Evolutionary conservation across 23 tunicate genomes (phyloP).

Genomic region (Ciona savignyi): DNA sequence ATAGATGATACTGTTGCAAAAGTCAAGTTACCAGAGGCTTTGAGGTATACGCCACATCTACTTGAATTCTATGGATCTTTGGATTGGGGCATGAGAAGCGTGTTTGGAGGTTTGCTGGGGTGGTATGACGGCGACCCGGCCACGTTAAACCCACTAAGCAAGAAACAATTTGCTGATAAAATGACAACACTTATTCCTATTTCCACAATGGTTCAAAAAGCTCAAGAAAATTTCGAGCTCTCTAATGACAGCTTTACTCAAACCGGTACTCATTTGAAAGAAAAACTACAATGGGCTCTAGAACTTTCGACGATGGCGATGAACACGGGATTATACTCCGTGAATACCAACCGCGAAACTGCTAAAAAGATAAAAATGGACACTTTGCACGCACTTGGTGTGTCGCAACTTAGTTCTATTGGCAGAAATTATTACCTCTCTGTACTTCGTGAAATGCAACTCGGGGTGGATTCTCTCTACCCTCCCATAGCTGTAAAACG

Average conservation of each 20-base stretch:
- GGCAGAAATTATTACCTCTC: not conserved
- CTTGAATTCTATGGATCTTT: constrained; percentile 9
- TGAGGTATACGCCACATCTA: constrained; percentile 7
- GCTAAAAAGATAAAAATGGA: not conserved
- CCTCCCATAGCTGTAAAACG: not conserved
- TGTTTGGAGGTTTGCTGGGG: constrained; percentile 10
- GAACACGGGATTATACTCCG: not conserved
- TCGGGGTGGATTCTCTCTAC: not conserved
- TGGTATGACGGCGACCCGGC: constrained; percentile 28
- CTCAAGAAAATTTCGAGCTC: not conserved
- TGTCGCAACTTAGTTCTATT: not conserved
- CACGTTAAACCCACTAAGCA: constrained; percentile 9
- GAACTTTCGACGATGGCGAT: not conserved
- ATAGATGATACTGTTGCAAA: constrained; percentile 23
- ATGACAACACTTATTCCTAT: not conserved
- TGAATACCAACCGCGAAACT: not conserved
- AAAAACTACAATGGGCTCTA: not conserved
- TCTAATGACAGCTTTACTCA: not conserved
- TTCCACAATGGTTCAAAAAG: not conserved
- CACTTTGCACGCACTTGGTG: not conserved
- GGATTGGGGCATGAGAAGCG: constrained; percentile 26
- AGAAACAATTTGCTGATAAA: not conserved
- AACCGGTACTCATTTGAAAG: not conserved
- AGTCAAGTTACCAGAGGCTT: constrained; percentile 17
- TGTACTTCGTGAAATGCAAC: not conserved